Evolutionary conservation across 2,113 vertebrate genomes (phyloP), one percentile per base, ranked within the genome.

Genomic region (Jacana jacana): DNA sequence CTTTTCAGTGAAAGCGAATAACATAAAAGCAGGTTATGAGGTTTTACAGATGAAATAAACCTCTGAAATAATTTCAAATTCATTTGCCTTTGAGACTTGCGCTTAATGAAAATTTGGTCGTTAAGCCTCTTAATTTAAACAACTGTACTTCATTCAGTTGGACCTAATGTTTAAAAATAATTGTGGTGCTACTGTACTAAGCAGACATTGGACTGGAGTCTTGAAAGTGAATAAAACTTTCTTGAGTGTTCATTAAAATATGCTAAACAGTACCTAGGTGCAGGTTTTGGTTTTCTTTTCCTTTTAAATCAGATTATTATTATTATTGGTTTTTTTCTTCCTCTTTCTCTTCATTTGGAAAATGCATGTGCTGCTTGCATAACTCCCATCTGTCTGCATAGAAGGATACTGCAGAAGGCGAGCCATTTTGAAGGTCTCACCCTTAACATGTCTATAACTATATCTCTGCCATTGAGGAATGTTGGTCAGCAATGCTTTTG

Each of bases 41-140:
- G 35, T 83, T 93, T 93, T 91, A 75, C 10, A 88, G 68, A 64
- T 66, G 91, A 93, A 95, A 83, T 80, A 90, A 95, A 51, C 11
- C 18, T 48, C 68, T 88, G 68, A 86, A 89, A 95, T 77, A 77
- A 89, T 81, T 69, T 81, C 66, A 93, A 89, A 88, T 72, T 71
- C 31, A 73, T 90, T 88, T 91, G 35, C 55, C 57, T 94, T 94
- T 88, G 76, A 94, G 82, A 91, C 33, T 80, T 75, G 39, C 48
- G 31, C 40, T 90, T 96, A 91, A 93, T 95, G 68, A 91, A 97
- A 96, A 86, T 81, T 92, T 65, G 86, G 35, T 63, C 86, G 91
- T 75, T 91, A 95, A 95, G 27, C 31, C 42, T 84, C 51, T 95
- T 86, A 89, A 85, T 83, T 95, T 95, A 88, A 94, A 90, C 24